Conservation (phyloP, 2,888 invertebrate genomes). For the Phortica okadai region DNA sequence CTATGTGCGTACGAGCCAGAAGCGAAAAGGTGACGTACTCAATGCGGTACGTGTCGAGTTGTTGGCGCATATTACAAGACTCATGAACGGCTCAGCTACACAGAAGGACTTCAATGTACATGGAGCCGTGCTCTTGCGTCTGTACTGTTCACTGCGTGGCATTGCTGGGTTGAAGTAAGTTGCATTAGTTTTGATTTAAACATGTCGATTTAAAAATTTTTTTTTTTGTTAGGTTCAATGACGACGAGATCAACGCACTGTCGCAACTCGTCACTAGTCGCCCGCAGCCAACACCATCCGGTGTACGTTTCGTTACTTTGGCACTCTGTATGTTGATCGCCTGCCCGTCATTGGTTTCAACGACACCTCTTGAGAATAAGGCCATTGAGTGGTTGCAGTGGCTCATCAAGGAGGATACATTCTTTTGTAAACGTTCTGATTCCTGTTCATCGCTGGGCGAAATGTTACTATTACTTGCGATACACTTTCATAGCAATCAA, state of each 20-base stretch:
- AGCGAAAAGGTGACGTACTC: constrained; percentile 84
- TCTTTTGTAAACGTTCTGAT: constrained; percentile 90
- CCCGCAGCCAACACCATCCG: constrained; percentile 92
- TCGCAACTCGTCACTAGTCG: constrained; percentile 91
- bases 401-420: constrained; percentile 93
- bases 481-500: constrained; percentile 97
- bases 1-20: constrained; percentile 85
- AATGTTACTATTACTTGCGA: constrained; percentile 96
- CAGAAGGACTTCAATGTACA: constrained; percentile 85
- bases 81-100: constrained; percentile 81
- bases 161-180: constrained; percentile 92
- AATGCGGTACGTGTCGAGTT: constrained; percentile 84
- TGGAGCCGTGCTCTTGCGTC: constrained; percentile 91
- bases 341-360: constrained; percentile 89
- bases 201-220: no score
- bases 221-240: constrained; percentile 82
- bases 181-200: no score
- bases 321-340: constrained; percentile 96
- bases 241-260: constrained; percentile 91
- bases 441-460: constrained; percentile 94
- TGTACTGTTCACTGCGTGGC: constrained; percentile 94
- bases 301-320: constrained; percentile 93
- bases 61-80: constrained; percentile 82
- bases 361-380: constrained; percentile 87
- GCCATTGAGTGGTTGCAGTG: constrained; percentile 96